These are phyloP conservation scores for Cryptotis parvus DNA, from an alignment of 2,113 vertebrate species.

Conservation along the genomic window DNA sequence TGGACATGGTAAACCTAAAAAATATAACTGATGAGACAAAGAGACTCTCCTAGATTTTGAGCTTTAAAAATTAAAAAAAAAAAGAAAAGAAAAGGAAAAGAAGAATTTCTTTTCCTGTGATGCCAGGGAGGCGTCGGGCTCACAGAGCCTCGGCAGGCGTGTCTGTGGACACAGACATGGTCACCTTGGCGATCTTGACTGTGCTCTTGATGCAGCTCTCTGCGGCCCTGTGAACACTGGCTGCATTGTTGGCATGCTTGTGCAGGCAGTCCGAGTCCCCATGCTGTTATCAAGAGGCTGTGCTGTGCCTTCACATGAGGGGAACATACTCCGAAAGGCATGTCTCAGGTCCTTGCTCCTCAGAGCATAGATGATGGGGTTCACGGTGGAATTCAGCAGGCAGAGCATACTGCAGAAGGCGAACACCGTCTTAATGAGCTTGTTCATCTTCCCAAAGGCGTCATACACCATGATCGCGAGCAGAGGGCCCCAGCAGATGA, in stretches of 20 bases:
- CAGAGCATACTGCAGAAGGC: constrained; percentile 99
- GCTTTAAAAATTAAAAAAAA: constrained; percentile 47
- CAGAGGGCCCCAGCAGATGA: constrained; percentile 99
- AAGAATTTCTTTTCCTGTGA: constrained; percentile 63
- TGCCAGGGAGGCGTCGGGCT: constrained; percentile 80
- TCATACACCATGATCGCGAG: constrained; percentile 99
- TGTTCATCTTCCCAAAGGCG: constrained; percentile 98
- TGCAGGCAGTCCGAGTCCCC: constrained; percentile 97
- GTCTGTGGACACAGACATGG: constrained; percentile 99
- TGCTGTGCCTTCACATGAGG: constrained; percentile 91
- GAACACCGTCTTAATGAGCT: constrained; percentile 98
- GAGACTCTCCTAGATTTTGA: constrained; percentile 81
- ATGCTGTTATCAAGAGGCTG: constrained; percentile 98
- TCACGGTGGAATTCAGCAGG: constrained; percentile 98
- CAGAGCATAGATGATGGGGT: constrained; percentile 99
- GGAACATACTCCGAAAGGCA: constrained; percentile 97
- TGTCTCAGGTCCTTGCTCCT: constrained; percentile 98
- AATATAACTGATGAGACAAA: constrained; percentile 82
- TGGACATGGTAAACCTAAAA: constrained; percentile 82
- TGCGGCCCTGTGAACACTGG: constrained; percentile 95
- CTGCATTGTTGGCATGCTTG: constrained; percentile 91
- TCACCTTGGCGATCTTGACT: constrained; percentile 99
- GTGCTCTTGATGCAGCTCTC: constrained; percentile 99
- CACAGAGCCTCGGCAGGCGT: constrained; percentile 97
- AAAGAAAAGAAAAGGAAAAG: neutral